A percentile compares a stretch with the other conserved stretches of the same genome.
These are phyloP conservation scores for Acanthopagrus latus DNA, from an alignment of 2,797 vertebrate genomes.

Conservation along the genomic window DNA sequence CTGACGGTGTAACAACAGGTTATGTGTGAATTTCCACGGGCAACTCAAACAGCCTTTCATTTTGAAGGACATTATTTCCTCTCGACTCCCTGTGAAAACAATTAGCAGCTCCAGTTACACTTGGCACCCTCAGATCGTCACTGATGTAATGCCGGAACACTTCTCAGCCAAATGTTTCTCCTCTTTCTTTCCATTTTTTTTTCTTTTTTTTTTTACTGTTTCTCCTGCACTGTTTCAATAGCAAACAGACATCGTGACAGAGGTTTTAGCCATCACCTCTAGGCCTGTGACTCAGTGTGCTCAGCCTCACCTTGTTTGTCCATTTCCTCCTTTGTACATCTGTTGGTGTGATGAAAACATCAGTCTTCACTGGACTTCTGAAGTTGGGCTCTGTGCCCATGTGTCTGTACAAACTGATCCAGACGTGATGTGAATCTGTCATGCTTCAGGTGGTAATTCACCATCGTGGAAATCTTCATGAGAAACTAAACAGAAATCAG, in stretches of 20 bases:
- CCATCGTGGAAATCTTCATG: neutral
- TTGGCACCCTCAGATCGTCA: constrained; percentile 57
- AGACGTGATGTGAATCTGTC: constrained; percentile 37
- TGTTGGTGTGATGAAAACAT: constrained; percentile 60
- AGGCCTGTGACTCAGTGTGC: constrained; percentile 24
- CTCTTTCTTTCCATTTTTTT: constrained; percentile 37
- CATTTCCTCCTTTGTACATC: constrained; percentile 61
- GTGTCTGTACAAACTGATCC: constrained; percentile 45
- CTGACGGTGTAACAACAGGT: constrained; percentile 30
- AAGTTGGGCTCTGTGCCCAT: constrained; percentile 29
- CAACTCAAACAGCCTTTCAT: constrained; percentile 55
- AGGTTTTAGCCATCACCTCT: constrained; percentile 69
- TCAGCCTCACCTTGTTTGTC: constrained; percentile 71
- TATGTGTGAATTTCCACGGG: constrained; percentile 49
- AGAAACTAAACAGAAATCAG: neutral
- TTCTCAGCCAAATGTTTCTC: constrained; percentile 61
- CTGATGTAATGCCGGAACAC: constrained; percentile 75
- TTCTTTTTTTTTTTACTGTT: constrained; percentile 61
- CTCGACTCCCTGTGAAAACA: constrained; percentile 78
- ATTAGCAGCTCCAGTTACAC: constrained; percentile 73
- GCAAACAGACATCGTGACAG: constrained; percentile 71
- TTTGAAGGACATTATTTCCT: constrained; percentile 68
- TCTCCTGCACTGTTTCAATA: constrained; percentile 56
- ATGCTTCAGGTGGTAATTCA: constrained; percentile 40
- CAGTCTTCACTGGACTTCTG: constrained; percentile 27